A percentile compares a stretch with the other conserved stretches of the same genome.
Evolutionary conservation across 2,797 vertebrate genomes (phyloP).

Genomic region (Gymnothorax reevesii): DNA sequence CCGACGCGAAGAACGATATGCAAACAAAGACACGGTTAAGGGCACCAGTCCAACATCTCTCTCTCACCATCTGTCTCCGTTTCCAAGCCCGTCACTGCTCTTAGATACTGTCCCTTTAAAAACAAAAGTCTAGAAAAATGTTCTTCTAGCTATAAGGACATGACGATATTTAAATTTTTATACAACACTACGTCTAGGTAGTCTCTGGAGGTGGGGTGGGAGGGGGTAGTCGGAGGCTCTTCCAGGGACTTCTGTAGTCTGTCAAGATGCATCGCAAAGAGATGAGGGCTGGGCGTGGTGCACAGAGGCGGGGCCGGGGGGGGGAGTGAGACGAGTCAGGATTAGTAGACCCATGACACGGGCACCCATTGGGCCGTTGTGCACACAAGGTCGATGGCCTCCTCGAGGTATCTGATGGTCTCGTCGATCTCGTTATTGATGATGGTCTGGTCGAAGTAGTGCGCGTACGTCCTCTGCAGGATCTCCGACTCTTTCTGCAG

Average conservation of each 20-base stretch:
- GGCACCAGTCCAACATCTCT: constrained; percentile 37
- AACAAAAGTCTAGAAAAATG: constrained; percentile 84
- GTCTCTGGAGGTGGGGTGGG: constrained; percentile 71
- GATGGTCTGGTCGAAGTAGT: constrained; percentile 99
- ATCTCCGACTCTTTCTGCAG: constrained; percentile 98
- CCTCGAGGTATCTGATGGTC: constrained; percentile 96
- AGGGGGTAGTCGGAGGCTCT: constrained; percentile 74
- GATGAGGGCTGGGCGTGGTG: constrained; percentile 31
- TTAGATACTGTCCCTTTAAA: constrained; percentile 96
- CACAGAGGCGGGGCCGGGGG: constrained; percentile 15
- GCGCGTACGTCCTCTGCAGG: constrained; percentile 96
- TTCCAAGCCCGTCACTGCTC: constrained; percentile 62
- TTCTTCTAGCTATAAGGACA: constrained; percentile 92
- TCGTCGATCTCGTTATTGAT: constrained; percentile 99
- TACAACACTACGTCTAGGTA: constrained; percentile 91
- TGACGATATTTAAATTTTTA: constrained; percentile 91
- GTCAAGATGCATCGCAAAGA: constrained; percentile 49
- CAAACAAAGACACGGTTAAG: constrained; percentile 33
- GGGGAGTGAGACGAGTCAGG: constrained; percentile 62
- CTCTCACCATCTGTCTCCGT: not conserved
- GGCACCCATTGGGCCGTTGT: constrained; percentile 95
- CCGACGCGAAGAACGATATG: constrained; percentile 43
- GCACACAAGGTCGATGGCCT: constrained; percentile 95
- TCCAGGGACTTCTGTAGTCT: constrained; percentile 70
- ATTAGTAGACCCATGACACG: constrained; percentile 97